Conservation (phyloP, 2,113 vertebrate species). For the Ophthalmolycus amberensis region DNA sequence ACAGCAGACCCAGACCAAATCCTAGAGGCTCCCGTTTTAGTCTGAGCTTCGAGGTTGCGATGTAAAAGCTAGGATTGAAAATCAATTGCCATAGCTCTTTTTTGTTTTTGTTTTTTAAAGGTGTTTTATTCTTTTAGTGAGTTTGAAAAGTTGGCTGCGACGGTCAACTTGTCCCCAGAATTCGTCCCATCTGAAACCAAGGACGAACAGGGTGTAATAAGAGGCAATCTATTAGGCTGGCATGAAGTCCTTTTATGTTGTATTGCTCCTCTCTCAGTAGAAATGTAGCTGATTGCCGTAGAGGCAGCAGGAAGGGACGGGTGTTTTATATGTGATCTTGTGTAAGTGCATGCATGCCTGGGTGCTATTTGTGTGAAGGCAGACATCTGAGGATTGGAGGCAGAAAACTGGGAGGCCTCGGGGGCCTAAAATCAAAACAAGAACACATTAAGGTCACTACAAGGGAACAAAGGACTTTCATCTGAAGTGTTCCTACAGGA, state of each 20-base stretch:
- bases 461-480: conserved; percentile 10
- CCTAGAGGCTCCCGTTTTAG: conserved; percentile 15
- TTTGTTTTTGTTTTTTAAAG: not conserved
- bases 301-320: not conserved
- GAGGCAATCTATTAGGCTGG: conserved; percentile 23
- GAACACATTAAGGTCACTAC: conserved; percentile 1
- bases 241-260: conserved; percentile 10
- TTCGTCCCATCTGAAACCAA: conserved; percentile 9
- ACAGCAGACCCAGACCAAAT: conserved; percentile 32
- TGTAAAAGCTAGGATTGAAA: conserved; percentile 17
- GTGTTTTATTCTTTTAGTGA: not conserved
- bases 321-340: not conserved
- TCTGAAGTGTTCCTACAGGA: not conserved
- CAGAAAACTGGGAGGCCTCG: not conserved
- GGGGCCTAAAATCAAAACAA: not conserved
- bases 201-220: not conserved
- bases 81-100: conserved; percentile 40
- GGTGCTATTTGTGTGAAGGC: conserved; percentile 22
- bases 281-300: not conserved
- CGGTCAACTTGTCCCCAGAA: not conserved
- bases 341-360: not conserved
- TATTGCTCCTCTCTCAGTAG: conserved; percentile 3
- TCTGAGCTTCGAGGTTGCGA: conserved; percentile 27
- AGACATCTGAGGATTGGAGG: not conserved
- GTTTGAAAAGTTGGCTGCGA: conserved; percentile 2